Evolutionary conservation across 1,140 invertebrate genomes (phyloP), one percentile per base, ranked within the genome.

Genomic region (Cheumatopsyche charites): DNA sequence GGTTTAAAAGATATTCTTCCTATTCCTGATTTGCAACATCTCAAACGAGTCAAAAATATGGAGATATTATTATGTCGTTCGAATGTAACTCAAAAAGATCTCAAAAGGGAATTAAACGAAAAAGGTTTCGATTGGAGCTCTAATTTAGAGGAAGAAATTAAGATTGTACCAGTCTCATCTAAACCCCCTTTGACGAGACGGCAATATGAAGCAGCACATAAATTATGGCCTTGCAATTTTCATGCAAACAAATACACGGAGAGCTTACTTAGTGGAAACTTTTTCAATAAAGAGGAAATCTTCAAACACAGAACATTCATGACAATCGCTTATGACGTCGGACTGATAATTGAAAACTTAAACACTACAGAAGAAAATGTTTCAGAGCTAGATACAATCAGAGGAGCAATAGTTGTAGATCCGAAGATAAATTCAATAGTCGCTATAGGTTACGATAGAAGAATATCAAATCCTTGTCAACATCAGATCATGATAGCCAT

Each of bases 401-500:
- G 84, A 79, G 80, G 86, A 85, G 61, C 86, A 86, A 82, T 92
- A 29, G 86, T 93, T 1, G 87, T 92, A 0, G 91, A 94, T 85
- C 90, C 92, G 0, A 77, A 78, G 6, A 82, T 79, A 1, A 81
- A 88, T 1, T 85, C 83, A 23, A 80, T 93, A 15, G 82, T 93
- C 0, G 88, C 92, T 1, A 79, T 91, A n/a, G 87, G 90, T 3
- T 86, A 85, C 71, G 88, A 91, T 76, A 80, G 84, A 68, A 82
- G 89, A 67, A 52, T 81, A 52, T 71, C 79, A 1, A 91, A 95
- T 84, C 91, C 94, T 0, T 83, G 94, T 49, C 89, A 92, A 80
- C 96, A 98, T 85, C 89, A 92, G 29, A 83, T 89, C 0, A 96
- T 98, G 92, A 79, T 94, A 0, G 91, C 90, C 4, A 87, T 98